phyloP scores from a whole-genome alignment of 2,888 invertebrate species.

The Dolichomitus sp. region DNA sequence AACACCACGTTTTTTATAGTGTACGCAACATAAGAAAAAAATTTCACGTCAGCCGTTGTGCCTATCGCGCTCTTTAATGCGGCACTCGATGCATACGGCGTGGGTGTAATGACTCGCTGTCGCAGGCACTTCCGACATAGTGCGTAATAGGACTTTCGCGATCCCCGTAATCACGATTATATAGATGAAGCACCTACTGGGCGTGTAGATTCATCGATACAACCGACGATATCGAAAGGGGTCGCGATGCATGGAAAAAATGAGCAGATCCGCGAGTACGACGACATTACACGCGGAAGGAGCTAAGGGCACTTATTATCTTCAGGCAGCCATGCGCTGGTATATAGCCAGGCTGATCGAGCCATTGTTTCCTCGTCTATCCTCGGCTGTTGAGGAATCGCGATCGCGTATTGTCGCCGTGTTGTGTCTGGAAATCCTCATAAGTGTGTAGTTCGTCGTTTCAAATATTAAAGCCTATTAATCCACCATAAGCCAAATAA shows the following conservation, averaged over 20 bases:
- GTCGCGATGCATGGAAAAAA: conserved; percentile 60
- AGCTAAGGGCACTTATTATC: conserved; percentile 68
- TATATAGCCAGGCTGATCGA: conserved; percentile 55
- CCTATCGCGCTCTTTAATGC: not conserved
- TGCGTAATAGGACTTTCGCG: conserved; percentile 57
- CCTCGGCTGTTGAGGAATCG: conserved; percentile 49
- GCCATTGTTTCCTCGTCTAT: conserved; percentile 56
- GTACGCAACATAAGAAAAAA: not conserved
- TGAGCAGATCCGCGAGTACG: conserved; percentile 33
- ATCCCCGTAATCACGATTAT: conserved; percentile 61
- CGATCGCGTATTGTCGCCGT: conserved; percentile 20
- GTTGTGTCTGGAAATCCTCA: not conserved
- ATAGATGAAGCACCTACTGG: conserved; percentile 15
- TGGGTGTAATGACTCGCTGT: conserved; percentile 40
- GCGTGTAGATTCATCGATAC: conserved; percentile 35
- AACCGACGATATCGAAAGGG: conserved; percentile 27
- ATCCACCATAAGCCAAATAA: not conserved
- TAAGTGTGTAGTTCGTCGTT: conserved; percentile 7
- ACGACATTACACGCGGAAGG: conserved; percentile 63
- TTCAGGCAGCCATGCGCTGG: conserved; percentile 59
- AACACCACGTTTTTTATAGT: too few relatives aligned
- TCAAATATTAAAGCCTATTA: not conserved
- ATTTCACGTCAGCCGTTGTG: conserved; percentile 2
- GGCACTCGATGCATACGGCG: conserved; percentile 3
- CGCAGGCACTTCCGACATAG: conserved; percentile 56